Base-by-base conservation (phyloP, 2,888 invertebrate species). In the Aethes cnicana region DNA sequence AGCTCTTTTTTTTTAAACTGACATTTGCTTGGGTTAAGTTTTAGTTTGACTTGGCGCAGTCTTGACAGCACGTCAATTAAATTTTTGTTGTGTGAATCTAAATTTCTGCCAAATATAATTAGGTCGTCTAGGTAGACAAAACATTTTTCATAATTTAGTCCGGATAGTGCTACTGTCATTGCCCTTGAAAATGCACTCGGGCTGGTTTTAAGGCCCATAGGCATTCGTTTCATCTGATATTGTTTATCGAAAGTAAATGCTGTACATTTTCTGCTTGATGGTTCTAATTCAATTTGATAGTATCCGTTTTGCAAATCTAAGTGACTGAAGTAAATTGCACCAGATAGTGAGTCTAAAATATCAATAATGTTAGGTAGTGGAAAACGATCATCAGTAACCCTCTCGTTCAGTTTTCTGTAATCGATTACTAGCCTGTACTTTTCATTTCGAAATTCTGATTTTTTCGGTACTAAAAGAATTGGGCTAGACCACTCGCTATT, bases 161-260 rank as follows among this genome's bases (percentile, higher is more conserved):
- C 30, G 4, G 30, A 30, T 14, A 30, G 12, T 3, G 30, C 30
- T 30, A 30, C 11, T 6, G 30, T 30, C 14, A 30, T 30, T 7
- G 14, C 2, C 6, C 30, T 30, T 6, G 6, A 7, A 11, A 30
- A 30, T 7, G 14, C 30, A 14, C 30, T 30, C 1, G 30, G 30
- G 5, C n/a, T n/a, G n/a, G 12, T 30, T 30, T 5, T 12, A 14
- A 30, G 30, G n/a, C n/a, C n/a, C n/a, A n/a, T n/a, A n/a, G n/a
- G n/a, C n/a, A n/a, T n/a, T n/a, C 30, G 12, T 14, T 7, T 35
- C 35, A 35, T 35, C 18, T 35, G 35, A 11, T 35, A 35, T 9
- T 35, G 23, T n/a, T 23, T 18, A 5, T 20, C 35, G 11, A n/a
- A n/a, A 9, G 18, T 35, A 7, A 35, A 35, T 6, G 14, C 14